Evolutionary conservation across 2,797 vertebrate species (phyloP).

Genomic region (Syndactyla subalaris): DNA sequence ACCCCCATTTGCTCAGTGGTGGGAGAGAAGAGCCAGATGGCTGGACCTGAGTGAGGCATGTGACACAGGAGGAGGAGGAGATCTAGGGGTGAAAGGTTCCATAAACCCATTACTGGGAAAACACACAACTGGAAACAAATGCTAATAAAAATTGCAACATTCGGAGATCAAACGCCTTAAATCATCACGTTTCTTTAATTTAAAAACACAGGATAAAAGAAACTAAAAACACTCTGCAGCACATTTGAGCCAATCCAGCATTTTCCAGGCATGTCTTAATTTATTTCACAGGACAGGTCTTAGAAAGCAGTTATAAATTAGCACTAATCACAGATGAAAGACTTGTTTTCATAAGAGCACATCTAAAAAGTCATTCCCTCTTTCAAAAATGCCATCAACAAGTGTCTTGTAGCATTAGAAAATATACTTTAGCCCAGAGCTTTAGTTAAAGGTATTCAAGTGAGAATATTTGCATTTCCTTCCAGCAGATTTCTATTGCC

Average conservation of each 20-base stretch:
- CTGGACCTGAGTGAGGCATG: background rate
- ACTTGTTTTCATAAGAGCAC: background rate
- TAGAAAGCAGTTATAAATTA: background rate
- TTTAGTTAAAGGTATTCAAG: background rate
- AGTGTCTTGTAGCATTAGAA: background rate
- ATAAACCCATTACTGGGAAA: background rate
- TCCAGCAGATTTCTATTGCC: background rate
- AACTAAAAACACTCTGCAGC: background rate
- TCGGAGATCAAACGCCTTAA: slow-evolving; percentile 14
- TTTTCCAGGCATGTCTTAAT: background rate
- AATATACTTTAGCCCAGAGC: background rate
- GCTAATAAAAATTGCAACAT: slow-evolving; percentile 50
- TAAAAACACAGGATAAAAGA: slow-evolving; percentile 1
- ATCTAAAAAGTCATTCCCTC: background rate
- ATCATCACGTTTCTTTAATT: slow-evolving; percentile 54
- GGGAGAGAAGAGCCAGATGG: slow-evolving; percentile 52
- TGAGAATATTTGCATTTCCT: background rate
- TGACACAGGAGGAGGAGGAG: background rate
- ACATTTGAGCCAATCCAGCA: background rate
- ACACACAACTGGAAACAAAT: slow-evolving; percentile 52
- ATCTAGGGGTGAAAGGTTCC: slow-evolving; percentile 29
- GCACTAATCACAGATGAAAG: background rate
- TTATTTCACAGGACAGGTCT: background rate
- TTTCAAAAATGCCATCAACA: background rate
- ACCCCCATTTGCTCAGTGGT: background rate